Evolutionary conservation across 2,888 invertebrate species (phyloP).

Genomic region (Deilephila porcellus): DNA sequence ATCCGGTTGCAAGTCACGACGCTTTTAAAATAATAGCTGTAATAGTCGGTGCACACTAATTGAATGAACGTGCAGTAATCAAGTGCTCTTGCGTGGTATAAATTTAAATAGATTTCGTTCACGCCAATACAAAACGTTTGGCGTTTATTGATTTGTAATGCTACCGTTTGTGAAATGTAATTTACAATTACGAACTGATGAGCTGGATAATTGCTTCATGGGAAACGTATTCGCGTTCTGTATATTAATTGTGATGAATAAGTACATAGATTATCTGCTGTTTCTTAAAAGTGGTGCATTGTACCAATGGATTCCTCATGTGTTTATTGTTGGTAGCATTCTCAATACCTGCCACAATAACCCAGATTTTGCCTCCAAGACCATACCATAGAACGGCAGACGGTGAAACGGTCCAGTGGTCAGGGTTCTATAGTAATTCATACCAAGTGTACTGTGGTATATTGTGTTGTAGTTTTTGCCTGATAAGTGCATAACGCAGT

Average conservation of each 20-base stretch:
- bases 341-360: no score
- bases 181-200: not conserved
- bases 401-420: no score
- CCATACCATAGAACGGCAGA: no score
- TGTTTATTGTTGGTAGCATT: no score
- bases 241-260: not conserved
- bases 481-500: no score
- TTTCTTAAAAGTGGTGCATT: no score
- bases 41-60: conserved; percentile 58
- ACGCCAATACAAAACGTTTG: conserved; percentile 52
- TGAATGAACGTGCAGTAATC: conserved; percentile 64
- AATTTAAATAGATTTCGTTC: conserved; percentile 62
- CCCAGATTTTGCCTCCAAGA: no score
- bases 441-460: no score
- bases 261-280: no score
- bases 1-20: conserved; percentile 36
- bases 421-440: no score
- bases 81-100: conserved; percentile 61
- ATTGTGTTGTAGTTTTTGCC: no score
- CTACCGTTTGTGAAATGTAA: not conserved
- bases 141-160: conserved; percentile 45
- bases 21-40: conserved; percentile 56
- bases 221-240: not conserved
- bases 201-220: not conserved
- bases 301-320: no score